Conservation (phyloP, 2,113 vertebrate species). For the Peromyscus californicus region DNA sequence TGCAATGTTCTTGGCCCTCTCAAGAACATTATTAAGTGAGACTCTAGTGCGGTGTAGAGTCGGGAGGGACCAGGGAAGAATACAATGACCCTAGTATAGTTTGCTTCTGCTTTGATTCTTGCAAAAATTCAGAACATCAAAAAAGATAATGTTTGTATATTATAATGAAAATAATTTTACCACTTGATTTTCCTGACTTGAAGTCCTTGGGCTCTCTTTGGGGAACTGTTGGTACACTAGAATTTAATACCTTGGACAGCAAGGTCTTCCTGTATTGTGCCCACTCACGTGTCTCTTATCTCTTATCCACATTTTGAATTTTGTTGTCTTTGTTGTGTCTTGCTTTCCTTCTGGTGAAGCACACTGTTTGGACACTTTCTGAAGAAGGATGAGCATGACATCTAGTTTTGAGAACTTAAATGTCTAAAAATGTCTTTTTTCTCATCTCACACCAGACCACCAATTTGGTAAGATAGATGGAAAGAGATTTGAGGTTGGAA, state of each 20-base stretch:
- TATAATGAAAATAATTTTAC: conserved; percentile 40
- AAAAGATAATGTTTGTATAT: neutral
- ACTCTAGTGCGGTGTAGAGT: neutral
- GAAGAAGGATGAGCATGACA: neutral
- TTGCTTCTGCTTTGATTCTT: conserved; percentile 41
- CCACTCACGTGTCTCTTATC: neutral
- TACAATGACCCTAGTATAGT: neutral
- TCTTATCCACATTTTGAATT: neutral
- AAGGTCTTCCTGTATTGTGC: neutral
- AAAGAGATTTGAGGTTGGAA: conserved; percentile 51
- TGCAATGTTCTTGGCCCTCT: neutral
- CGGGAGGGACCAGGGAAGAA: neutral
- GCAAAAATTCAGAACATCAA: neutral
- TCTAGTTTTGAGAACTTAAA: conserved; percentile 16
- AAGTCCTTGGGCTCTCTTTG: neutral
- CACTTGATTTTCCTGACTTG: neutral
- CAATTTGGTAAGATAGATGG: conserved; percentile 25
- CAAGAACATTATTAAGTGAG: conserved; percentile 22
- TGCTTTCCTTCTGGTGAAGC: neutral
- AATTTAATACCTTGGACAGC: neutral
- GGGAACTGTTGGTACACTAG: neutral
- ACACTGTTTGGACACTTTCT: neutral
- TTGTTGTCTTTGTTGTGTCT: neutral
- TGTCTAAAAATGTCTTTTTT: conserved; percentile 55
- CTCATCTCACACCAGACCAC: neutral